These are phyloP conservation scores for Myotis yumanensis DNA, from an alignment of 2,113 vertebrate genomes.

Conservation along the genomic window DNA sequence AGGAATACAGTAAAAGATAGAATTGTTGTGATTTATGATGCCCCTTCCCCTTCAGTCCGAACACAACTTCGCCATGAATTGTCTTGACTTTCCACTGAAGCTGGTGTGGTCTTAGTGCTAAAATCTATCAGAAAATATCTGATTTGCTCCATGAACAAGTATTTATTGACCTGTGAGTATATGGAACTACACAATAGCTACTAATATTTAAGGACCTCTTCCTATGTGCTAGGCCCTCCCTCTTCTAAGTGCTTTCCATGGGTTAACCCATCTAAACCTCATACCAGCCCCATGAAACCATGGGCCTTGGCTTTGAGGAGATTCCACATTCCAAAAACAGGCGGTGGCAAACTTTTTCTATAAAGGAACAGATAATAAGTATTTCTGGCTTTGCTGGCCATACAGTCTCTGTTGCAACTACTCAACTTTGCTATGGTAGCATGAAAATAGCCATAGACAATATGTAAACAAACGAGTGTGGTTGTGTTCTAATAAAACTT, in stretches of 20 bases:
- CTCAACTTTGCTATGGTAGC: background rate
- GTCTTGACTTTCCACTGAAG: background rate
- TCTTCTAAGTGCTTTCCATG: background rate
- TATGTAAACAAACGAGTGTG: background rate
- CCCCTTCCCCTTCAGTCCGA: background rate
- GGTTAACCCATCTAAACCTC: background rate
- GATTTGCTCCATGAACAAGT: background rate
- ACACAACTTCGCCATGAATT: background rate
- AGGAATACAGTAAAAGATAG: background rate
- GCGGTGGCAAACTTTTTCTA: background rate
- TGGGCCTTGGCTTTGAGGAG: background rate
- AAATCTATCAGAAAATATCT: background rate
- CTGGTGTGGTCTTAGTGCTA: background rate
- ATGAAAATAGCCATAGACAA: background rate
- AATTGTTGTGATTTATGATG: background rate
- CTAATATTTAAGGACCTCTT: background rate
- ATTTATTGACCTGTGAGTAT: background rate
- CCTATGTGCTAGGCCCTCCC: background rate
- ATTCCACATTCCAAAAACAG: background rate
- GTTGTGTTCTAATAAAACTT: conserved; percentile 38
- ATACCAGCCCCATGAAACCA: background rate
- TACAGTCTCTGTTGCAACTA: background rate
- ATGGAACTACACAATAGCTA: background rate
- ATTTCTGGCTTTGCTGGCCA: background rate
- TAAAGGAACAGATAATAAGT: background rate